Conservation (phyloP, 2,113 vertebrate genomes). For the Proteles cristata region DNA sequence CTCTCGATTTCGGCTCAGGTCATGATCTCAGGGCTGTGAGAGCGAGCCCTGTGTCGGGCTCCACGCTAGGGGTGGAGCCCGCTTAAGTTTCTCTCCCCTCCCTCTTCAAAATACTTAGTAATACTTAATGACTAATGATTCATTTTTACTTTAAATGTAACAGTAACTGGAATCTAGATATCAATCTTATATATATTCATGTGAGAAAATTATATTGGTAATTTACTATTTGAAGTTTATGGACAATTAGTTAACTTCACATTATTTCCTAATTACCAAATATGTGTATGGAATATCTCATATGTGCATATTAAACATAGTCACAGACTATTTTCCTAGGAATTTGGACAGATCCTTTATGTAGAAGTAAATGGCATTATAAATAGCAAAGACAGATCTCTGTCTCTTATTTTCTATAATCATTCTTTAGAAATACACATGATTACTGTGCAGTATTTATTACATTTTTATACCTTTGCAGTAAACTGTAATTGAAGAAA, state of each 20-base stretch:
- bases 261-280: neutral
- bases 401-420: neutral
- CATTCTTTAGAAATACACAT: neutral
- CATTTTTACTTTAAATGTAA: conserved; percentile 40
- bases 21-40: no score
- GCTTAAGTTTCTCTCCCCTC: no score
- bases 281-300: neutral
- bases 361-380: conserved; percentile 6
- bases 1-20: no score
- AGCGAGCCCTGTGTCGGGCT: no score
- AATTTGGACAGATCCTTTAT: conserved; percentile 1
- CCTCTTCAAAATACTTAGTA: no score
- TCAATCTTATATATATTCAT: neutral
- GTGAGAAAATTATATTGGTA: conserved; percentile 39
- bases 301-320: neutral
- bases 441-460: neutral
- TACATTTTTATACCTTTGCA: neutral
- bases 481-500: conserved; percentile 81
- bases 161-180: neutral
- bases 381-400: neutral
- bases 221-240: conserved; percentile 45
- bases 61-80: no score
- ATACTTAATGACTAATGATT: neutral
- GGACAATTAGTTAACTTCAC: neutral
- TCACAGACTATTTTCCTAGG: neutral